Evolutionary conservation across 2,797 vertebrate species (phyloP), one percentile per base, ranked within the genome.

Genomic region (Alectoris magna): DNA sequence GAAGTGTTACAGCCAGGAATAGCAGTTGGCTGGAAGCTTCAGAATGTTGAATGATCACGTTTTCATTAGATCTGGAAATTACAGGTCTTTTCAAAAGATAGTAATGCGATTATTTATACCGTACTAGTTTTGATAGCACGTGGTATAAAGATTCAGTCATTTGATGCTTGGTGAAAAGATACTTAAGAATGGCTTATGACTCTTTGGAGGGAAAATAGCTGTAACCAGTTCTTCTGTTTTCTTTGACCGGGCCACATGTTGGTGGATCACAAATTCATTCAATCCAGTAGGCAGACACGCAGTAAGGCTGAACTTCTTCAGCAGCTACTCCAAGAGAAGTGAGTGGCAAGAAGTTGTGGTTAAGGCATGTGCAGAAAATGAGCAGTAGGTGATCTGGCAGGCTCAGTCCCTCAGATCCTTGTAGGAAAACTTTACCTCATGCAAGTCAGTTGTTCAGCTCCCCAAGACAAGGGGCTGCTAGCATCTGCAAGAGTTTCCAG

Each of bases 251-350:
- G 17, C 73, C n/a, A 34, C 22, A 5, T 26, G 18, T 21, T 56
- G 26, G 51, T 82, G 59, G 43, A 59, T 1, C 1, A 43, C 26
- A 84, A 72, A 72, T 39, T 68, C 4, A 9, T 55, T 81, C 80
- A 22, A 72, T 66, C 21, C 3, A 2, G 24, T 0, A 0, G 34
- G 11, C 6, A 31, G 39, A 16, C 22, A 6, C 0, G 0, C 41
- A 48, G 39, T 43, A 71, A 29, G 36, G 59, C 60, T 14, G 67
- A 87, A 68, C 27, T 67, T 75, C 49, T 84, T 81, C 11, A 75
- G 86, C 63, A 75, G 21, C 18, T 6, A 24, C 22, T 15, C 64
- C 88, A 82, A 71, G 58, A 31, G 71, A 76, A 63, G 9, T 31
- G 12, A 77, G 16, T 79, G 55, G 66, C 66, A 4, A 53, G 58